Evolutionary conservation across 2,113 vertebrate species (phyloP).

Genomic region (Phyllopteryx taeniolatus): DNA sequence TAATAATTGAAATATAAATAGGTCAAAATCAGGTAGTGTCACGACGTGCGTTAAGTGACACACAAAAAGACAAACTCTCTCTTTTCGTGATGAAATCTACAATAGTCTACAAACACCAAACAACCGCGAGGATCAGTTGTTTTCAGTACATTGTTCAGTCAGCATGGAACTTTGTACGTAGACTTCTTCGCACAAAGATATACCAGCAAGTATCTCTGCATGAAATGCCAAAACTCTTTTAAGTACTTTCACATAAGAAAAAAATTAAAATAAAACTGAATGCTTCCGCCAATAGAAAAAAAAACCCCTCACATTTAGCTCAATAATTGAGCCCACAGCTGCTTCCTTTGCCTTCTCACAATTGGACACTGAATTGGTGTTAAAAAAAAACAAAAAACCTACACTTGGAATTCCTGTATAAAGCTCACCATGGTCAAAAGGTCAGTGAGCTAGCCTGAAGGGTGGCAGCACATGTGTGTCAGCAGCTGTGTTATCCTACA

Average conservation of each 20-base stretch:
- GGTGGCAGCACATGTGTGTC: conserved; percentile 16
- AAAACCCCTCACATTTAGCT: neutral
- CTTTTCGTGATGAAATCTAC: conserved; percentile 25
- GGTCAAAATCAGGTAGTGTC: neutral
- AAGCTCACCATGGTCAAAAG: conserved; percentile 11
- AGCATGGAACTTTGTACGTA: conserved; percentile 64
- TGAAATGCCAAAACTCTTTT: conserved; percentile 65
- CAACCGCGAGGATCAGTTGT: conserved; percentile 32
- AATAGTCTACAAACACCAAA: conserved; percentile 16
- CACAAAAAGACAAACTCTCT: conserved; percentile 56
- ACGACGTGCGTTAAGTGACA: neutral
- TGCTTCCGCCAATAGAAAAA: neutral
- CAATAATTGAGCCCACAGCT: neutral
- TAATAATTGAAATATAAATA: neutral
- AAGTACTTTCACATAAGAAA: conserved; percentile 1
- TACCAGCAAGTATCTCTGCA: conserved; percentile 52
- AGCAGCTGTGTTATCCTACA: conserved; percentile 38
- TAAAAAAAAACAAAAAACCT: neutral
- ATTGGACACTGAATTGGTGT: neutral
- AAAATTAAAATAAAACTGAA: neutral
- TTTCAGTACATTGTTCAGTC: conserved; percentile 61
- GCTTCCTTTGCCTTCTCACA: neutral
- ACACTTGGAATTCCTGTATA: neutral
- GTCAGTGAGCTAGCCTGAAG: conserved; percentile 26
- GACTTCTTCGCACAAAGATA: conserved; percentile 35